Conservation (phyloP, 2,888 invertebrate species). For the Drosophila limbata region DNA sequence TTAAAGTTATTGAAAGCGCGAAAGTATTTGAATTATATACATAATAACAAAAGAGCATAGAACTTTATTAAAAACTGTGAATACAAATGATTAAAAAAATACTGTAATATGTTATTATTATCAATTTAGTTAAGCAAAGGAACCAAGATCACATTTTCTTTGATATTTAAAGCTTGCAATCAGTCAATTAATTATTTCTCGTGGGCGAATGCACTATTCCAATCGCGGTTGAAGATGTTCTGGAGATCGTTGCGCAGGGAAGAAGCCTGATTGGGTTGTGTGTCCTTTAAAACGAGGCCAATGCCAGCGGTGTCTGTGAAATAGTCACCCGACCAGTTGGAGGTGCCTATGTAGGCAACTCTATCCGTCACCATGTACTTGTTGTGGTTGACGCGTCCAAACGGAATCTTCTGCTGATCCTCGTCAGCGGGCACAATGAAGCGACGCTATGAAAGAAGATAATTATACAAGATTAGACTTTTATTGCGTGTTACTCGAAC, state of each 20-base stretch:
- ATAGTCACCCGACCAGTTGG: conserved; percentile 99
- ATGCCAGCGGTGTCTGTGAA: conserved; percentile 96
- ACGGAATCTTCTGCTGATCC: conserved; percentile 94
- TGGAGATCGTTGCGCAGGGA: conserved; percentile 91
- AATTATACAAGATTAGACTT: background rate
- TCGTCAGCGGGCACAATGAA: conserved; percentile 94
- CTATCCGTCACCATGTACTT: conserved; percentile 99
- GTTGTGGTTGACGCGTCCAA: conserved; percentile 97
- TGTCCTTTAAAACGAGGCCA: conserved; percentile 88
- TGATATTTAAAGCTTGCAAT: conserved; percentile 9
- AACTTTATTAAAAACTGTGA: conserved; percentile 47
- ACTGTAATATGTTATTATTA: conserved; percentile 4
- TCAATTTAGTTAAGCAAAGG: background rate
- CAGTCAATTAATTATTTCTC: background rate
- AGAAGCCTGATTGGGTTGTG: conserved; percentile 83
- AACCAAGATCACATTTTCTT: conserved; percentile 1
- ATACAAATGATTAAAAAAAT: conserved; percentile 31
- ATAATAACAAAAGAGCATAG: conserved; percentile 36
- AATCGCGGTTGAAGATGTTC: conserved; percentile 94
- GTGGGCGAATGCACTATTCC: conserved; percentile 93
- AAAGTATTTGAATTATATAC: conserved; percentile 68
- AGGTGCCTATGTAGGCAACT: conserved; percentile 97
- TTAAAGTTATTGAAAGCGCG: conserved; percentile 39
- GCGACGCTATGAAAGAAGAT: conserved; percentile 83
- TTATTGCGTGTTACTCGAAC: too few relatives aligned